Base-by-base conservation (phyloP, 2,888 invertebrate genomes). In the Myathropa florea region DNA sequence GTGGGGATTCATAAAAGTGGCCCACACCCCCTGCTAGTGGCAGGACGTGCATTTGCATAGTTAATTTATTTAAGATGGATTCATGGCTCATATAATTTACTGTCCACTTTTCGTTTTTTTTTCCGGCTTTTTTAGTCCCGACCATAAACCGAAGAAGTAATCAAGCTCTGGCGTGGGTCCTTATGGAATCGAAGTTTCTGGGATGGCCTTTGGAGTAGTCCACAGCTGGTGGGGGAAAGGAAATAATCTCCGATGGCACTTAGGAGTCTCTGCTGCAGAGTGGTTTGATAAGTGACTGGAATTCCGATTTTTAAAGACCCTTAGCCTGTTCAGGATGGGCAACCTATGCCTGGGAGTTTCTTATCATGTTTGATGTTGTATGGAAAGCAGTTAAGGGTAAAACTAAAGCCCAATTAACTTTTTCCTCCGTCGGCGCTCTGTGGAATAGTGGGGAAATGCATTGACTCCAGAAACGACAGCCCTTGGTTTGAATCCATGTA, bases 1-100 rank as follows among this genome's bases (percentile, higher is more conserved):
- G 78, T 78, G 57, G 39, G 64, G 57, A 23, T 60, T 72, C 72
- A 65, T 72, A 24, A 21, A 72, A 4, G 2, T 4, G 46, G 7
- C 46, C 6, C 1, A 1, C n/a, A n/a, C n/a, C n/a, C n/a, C n/a
- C n/a, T n/a, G n/a, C n/a, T n/a, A 46, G 46, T 46, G 46, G 46
- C 7, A 18, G 46, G 18, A 30, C 33, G 23, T 57, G 70, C 70
- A 78, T 78, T 78, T 61, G 68, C 68, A 78, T 70, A 63, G 70
- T 70, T 70, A 78, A 78, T 80, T 80, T 73, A 73, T 53, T 73
- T 72, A 60, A 55, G 61, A 55, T 36, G 28, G 33, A 72, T 73
- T 80, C 73, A 80, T 61, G 80, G 73, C 18, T 67, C 73, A 61
- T 73, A 67, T 73, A 73, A 60, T 71, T 64, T 33, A 46, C 46